phyloP scores from a whole-genome alignment of 2,113 vertebrate species.

The Tamias sibiricus region DNA sequence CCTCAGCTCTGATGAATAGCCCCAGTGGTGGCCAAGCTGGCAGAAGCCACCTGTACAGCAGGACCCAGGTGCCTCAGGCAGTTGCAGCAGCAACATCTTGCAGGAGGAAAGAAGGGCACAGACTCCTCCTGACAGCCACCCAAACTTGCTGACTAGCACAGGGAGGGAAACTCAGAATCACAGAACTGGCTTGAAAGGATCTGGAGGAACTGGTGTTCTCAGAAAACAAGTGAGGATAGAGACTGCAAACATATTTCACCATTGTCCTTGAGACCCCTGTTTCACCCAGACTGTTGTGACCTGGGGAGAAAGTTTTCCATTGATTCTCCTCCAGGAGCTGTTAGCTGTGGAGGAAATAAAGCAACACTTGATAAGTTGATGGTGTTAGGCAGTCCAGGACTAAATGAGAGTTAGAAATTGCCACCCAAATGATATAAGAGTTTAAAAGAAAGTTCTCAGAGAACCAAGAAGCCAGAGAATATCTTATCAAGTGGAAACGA shows the following conservation, averaged over 20 bases:
- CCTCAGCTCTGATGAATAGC: background rate
- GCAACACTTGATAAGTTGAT: background rate
- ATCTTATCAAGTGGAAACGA: background rate
- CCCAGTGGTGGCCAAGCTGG: background rate
- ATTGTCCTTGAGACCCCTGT: background rate
- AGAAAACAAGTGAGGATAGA: background rate
- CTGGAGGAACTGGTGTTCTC: background rate
- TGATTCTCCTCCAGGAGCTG: background rate
- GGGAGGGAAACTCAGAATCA: background rate
- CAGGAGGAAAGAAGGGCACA: background rate
- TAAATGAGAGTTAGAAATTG: background rate
- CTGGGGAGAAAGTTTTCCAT: background rate
- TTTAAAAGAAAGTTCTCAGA: constrained; percentile 16
- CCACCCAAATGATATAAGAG: background rate
- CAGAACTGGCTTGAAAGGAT: background rate
- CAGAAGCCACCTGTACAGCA: background rate
- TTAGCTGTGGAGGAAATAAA: background rate
- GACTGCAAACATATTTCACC: background rate
- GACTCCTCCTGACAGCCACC: background rate
- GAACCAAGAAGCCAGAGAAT: background rate
- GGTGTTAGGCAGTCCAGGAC: background rate
- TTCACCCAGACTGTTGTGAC: background rate
- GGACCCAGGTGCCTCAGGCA: background rate
- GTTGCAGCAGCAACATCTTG: background rate
- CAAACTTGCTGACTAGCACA: background rate